Base-by-base conservation (phyloP, 2,113 vertebrate species). In the Uria lomvia region DNA sequence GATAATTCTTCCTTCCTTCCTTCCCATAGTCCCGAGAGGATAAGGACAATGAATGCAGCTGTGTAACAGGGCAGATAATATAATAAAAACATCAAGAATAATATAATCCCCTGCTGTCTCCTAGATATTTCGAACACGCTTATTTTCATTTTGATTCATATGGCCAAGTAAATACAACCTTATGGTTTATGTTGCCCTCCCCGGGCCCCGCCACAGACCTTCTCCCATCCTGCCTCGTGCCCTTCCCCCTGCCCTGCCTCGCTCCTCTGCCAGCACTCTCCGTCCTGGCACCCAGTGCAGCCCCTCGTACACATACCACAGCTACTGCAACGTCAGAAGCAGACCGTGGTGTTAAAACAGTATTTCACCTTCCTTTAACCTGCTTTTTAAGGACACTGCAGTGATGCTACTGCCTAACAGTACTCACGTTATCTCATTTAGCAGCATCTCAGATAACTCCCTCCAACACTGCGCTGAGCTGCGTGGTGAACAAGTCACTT, bases 301-400 rank as follows among this genome's bases (percentile, higher is more conserved):
- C 9, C 0, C 17, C 85, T 38, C 21, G 75, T 73, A n/a, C 81
- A 60, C 80, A 86, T 23, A 67, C 32, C 84, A 71, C 72, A 73
- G 53, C 66, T 3, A 75, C 67, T 76, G 67, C 38, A 30, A 53
- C 4, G 1, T 42, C 88, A 88, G 85, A 76, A 58, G 62, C 70
- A 79, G 52, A 58, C 42, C 0, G 0, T 30, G 66, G 47, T 76
- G 67, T 59, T 76, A 93, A 72, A 79, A 47, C 22, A n/a, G 82
- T 2, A 42, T 66, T 95, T 95, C 93, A 96, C 96, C 92, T 97
- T 96, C 92, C 85, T 83, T 79, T 90, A 86, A 90, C 92, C 83
- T 26, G 11, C n/a, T 76, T 91, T 92, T 83, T 92, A 86, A 96
- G 92, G 95, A 94, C 94, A 90, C 93, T 90, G 95, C 94, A 79